These are phyloP conservation scores for Campodea augens DNA, from an alignment of 1,140 invertebrate species.

Conservation along the genomic window DNA sequence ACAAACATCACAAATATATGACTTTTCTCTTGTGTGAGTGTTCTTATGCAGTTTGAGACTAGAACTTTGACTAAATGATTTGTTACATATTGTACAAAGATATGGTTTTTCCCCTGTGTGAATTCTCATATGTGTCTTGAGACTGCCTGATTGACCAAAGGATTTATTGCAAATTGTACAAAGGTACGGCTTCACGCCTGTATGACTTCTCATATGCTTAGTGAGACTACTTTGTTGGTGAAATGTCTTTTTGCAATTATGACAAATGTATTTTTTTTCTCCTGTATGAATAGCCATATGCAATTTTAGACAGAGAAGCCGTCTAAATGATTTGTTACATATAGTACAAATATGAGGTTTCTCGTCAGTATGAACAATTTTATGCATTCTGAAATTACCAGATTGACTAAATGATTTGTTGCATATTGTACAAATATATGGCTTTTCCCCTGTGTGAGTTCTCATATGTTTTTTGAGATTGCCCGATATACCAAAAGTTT, in stretches of 20 bases:
- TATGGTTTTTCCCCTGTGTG: not conserved
- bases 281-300: slow-evolving; percentile 3
- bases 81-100: not conserved
- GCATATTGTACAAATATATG: not conserved
- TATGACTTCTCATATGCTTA: slow-evolving; percentile 3
- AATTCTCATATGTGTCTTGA: not conserved
- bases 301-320: not conserved
- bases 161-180: not conserved
- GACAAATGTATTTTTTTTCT: slow-evolving; percentile 4
- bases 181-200: slow-evolving; percentile 3
- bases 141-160: not conserved
- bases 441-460: not conserved
- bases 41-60: not conserved
- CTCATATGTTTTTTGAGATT: too few species aligned
- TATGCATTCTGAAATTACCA: not conserved
- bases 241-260: slow-evolving; percentile 2
- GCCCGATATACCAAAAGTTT: not conserved
- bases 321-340: not conserved
- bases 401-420: not conserved
- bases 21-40: not conserved
- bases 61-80: not conserved
- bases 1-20: not conserved
- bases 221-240: not conserved
- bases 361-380: slow-evolving; percentile 3
- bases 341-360: not conserved